These are phyloP conservation scores for Mamestra brassicae DNA, from an alignment of 2,888 invertebrate genomes.

Conservation along the genomic window DNA sequence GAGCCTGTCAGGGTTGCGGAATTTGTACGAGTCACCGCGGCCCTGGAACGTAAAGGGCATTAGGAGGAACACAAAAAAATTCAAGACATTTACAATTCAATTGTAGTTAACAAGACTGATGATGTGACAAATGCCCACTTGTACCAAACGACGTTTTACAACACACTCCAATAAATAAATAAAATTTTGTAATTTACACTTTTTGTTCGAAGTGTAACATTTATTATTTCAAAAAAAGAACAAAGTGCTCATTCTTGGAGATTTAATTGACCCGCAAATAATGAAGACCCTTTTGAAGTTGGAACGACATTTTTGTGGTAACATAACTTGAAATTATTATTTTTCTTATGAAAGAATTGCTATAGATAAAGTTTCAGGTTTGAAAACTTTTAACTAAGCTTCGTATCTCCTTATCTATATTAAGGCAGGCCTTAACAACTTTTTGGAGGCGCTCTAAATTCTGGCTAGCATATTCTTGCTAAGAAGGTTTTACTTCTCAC, in stretches of 20 bases:
- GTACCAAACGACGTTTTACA: too few species aligned
- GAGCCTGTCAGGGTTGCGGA: too few species aligned
- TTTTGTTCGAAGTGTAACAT: not conserved
- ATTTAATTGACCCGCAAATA: slow-evolving; percentile 25
- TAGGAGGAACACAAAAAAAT: too few species aligned
- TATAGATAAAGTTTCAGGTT: slow-evolving; percentile 42
- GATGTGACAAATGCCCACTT: too few species aligned
- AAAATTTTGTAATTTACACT: too few species aligned
- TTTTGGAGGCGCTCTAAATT: slow-evolving; percentile 10
- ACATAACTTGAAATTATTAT: slow-evolving; percentile 33
- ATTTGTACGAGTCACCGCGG: too few species aligned
- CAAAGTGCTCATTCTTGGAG: not conserved
- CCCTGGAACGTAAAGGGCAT: too few species aligned
- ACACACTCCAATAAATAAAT: too few species aligned
- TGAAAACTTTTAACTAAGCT: slow-evolving; percentile 52
- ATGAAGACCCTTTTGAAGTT: slow-evolving; percentile 12
- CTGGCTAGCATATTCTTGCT: slow-evolving; percentile 21
- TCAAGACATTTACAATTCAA: too few species aligned
- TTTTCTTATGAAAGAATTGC: slow-evolving; percentile 44
- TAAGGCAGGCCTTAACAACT: slow-evolving; percentile 40
- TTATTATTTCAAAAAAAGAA: not conserved
- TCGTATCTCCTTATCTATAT: slow-evolving; percentile 46
- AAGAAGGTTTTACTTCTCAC: not conserved
- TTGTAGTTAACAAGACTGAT: too few species aligned
- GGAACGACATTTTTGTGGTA: slow-evolving; percentile 5